These are phyloP conservation scores for Tenodera sinensis DNA, from an alignment of 2,888 invertebrate genomes.

Conservation along the genomic window DNA sequence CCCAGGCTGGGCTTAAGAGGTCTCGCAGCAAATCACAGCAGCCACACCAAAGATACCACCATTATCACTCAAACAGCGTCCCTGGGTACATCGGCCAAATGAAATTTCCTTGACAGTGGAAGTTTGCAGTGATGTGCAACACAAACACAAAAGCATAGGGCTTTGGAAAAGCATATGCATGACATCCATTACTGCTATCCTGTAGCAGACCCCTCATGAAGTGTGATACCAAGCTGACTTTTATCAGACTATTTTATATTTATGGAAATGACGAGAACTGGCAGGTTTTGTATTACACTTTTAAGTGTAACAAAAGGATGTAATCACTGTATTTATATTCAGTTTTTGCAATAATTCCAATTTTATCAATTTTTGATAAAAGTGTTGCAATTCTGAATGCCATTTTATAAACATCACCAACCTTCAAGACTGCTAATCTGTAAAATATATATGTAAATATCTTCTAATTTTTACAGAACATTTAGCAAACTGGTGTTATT, in stretches of 20 bases:
- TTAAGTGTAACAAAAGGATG: neutral
- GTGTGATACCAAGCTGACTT: neutral
- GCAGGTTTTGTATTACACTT: neutral
- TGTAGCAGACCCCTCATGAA: neutral
- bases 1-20: conserved; percentile 50
- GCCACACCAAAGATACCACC: conserved; percentile 53
- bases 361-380: too few species aligned
- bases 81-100: conserved; percentile 61
- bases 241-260: neutral
- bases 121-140: neutral
- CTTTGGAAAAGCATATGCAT: neutral
- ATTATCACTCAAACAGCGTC: conserved; percentile 16
- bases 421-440: neutral
- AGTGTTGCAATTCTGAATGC: neutral
- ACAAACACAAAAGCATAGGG: neutral
- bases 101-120: conserved; percentile 55
- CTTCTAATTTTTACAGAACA: neutral
- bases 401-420: neutral
- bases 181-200: neutral
- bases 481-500: too few species aligned
- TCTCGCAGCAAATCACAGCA: conserved; percentile 60
- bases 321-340: neutral
- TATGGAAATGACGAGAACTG: neutral
- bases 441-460: neutral
- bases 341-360: neutral